These are phyloP conservation scores for Lepidonotus clava DNA, from an alignment of 2,888 invertebrate species.

Conservation along the genomic window DNA sequence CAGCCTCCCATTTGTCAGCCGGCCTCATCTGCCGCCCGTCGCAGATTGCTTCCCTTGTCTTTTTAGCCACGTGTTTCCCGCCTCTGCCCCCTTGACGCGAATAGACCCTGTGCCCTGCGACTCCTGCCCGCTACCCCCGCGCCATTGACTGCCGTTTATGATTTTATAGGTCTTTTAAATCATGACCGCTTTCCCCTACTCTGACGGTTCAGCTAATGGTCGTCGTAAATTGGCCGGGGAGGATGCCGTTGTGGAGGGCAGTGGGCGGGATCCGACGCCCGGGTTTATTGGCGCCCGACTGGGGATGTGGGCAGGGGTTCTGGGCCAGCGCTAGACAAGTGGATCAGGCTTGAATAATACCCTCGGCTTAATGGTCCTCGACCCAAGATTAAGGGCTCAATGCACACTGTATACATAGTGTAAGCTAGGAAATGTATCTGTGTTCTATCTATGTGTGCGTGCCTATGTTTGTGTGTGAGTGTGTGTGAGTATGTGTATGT, in stretches of 20 bases:
- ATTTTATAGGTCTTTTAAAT: conserved; percentile 50
- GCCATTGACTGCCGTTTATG: neutral
- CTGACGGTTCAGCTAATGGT: neutral
- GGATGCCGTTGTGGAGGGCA: neutral
- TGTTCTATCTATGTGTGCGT: no score
- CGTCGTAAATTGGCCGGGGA: neutral
- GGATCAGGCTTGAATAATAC: no score
- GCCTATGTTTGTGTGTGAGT: no score
- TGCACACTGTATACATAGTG: no score
- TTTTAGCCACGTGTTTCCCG: neutral
- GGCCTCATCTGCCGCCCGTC: neutral
- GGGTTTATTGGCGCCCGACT: no score
- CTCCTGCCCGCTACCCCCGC: neutral
- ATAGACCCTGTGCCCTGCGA: neutral
- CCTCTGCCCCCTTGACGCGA: neutral
- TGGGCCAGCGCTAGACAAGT: no score
- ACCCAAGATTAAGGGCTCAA: no score
- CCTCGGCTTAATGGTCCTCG: no score
- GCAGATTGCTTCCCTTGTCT: neutral
- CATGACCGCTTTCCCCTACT: neutral
- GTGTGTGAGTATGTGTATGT: no score
- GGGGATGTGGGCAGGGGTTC: no score
- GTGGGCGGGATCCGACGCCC: no score
- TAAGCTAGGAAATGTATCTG: no score
- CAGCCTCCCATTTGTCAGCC: neutral